Conservation (phyloP, 1,140 invertebrate species). For the Tigriopus japonicus region DNA sequence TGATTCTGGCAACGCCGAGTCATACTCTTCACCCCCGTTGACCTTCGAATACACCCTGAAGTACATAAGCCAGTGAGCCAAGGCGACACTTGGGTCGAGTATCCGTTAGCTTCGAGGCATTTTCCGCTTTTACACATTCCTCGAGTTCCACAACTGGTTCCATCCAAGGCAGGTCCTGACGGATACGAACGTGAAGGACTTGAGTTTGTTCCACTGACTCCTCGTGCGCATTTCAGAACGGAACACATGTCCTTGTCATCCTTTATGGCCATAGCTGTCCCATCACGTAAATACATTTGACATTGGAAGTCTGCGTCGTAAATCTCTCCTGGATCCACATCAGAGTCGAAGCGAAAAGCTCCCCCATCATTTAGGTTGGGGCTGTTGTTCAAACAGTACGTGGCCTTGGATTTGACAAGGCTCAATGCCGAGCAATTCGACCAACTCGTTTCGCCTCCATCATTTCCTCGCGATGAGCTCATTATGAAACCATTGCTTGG, state of each 20-base stretch:
- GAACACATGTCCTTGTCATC: not conserved
- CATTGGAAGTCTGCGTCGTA: not conserved
- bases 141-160: not conserved
- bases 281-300: slow-evolving; percentile 1
- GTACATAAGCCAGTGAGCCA: not conserved
- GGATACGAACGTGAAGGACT: not conserved
- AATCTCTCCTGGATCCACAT: not conserved
- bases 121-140: not conserved
- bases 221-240: not conserved
- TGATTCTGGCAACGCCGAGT: not conserved
- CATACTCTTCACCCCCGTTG: not conserved
- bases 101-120: not conserved
- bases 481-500: not conserved
- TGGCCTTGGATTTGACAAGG: not conserved
- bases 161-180: not conserved
- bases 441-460: slow-evolving; percentile 3
- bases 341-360: not conserved
- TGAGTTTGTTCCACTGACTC: not conserved
- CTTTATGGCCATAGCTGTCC: not conserved
- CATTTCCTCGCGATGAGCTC: not conserved
- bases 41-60: slow-evolving; percentile 1
- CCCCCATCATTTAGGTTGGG: not conserved
- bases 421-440: slow-evolving; percentile 3
- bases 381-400: not conserved
- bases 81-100: not conserved